Evolutionary conservation across 30 jellyfish, hydroid and myxozoan species (phyloP), one percentile per base, ranked within the genome.

Genomic region (Turritopsis rubra): DNA sequence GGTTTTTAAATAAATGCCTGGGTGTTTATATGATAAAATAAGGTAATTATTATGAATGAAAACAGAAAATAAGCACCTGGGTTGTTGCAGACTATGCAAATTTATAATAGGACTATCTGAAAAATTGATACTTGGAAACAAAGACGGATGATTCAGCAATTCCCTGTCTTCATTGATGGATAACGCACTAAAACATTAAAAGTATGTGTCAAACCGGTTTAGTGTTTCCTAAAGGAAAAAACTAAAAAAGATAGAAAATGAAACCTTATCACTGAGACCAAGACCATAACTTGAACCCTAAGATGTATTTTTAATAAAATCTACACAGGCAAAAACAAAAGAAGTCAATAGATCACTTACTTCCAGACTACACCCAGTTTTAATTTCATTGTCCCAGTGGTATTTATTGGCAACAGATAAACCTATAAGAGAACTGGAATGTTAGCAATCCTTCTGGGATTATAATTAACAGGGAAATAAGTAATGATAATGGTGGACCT

Each of bases 281-380:
- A n/a, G n/a, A n/a, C n/a, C n/a, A n/a, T n/a, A n/a, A n/a, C n/a
- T n/a, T n/a, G n/a, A n/a, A n/a, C n/a, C n/a, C n/a, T n/a, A n/a
- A n/a, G n/a, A n/a, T n/a, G n/a, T n/a, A n/a, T n/a, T n/a, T n/a
- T n/a, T n/a, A n/a, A n/a, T n/a, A n/a, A n/a, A n/a, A n/a, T n/a
- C n/a, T n/a, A n/a, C n/a, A n/a, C n/a, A n/a, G n/a, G n/a, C n/a
- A n/a, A n/a, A n/a, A n/a, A n/a, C n/a, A n/a, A 20, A 52, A 24
- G 17, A 29, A 20, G 25, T 30, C 18, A 0, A 7, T 7, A 75
- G 21, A 41, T 7, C 1, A 81, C 88, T 54, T 54, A 90, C 97
- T 90, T 85, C 97, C 97, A 90, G 1, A 78, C 52, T 16, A 73
- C 97, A 28, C 91, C 85, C 65, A 90, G 88, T 80, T 90, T 90